Base-by-base conservation (phyloP, 1,140 invertebrate genomes). In the Ceratina japonica region DNA sequence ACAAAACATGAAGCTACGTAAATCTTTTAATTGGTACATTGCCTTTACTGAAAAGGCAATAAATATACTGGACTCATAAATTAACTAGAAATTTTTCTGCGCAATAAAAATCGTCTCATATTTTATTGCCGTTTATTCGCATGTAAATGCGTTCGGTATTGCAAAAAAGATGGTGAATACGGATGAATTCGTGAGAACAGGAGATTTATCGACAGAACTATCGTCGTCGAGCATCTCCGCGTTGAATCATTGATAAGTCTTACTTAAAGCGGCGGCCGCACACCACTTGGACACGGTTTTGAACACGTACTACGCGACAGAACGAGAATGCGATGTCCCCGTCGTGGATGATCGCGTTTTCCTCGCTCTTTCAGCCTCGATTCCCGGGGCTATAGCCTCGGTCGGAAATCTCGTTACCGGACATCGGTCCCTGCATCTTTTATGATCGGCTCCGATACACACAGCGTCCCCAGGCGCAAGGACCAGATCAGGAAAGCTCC, bases 351-450 rank as follows among this genome's bases (percentile, higher is more conserved):
- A 74, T 79, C 37, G 59, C 71, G 52, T 24, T 68, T 74, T 31
- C 54, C 61, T 75, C 76, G 61, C 31, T 44, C 37, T 65, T 37
- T 63, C 51, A 54, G 49, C 13, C 8, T 54, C 71, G 20, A 58
- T 59, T 79, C 76, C 31, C 59, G 3, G 51, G 16, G 54, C 15
- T 61, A 72, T 56, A 44, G 37, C 37, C 75, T 72, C 22, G 49
- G 22, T 13, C 31, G 72, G 27, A 75, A 79, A 75, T 74, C 78
- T 75, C 49, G 71, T 79, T 79, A 79, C 78, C 72, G 63, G 72
- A 79, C 78, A 66, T 79, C 63, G 71, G 44, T 20, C 5, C 49
- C 16, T 79, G 56, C 71, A 75, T 79, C 44, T 79, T 75, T 79
- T 75, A 79, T 79, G 71, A 56, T 20, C 71, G 20, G n/a, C 61